Conservation (phyloP, 2,113 vertebrate genomes). For the Pollimyrus isidori region DNA sequence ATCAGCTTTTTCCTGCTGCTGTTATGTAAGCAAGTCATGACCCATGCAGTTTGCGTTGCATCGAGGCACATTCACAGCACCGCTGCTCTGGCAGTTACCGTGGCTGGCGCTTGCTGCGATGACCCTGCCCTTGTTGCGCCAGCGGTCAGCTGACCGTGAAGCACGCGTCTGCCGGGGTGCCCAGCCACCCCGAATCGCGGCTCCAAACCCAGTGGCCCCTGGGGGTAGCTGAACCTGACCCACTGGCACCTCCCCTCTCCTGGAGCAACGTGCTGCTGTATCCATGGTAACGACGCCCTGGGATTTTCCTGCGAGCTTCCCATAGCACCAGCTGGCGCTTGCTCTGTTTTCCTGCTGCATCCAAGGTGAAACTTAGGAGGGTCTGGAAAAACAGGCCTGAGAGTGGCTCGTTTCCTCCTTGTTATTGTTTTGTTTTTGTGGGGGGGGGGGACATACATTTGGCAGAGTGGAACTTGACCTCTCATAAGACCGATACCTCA, state of each 20-base stretch:
- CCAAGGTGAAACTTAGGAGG: neutral
- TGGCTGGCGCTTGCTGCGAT: neutral
- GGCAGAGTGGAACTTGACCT: neutral
- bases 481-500: neutral
- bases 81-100: neutral
- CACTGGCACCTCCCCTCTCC: neutral
- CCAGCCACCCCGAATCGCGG: neutral
- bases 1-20: neutral
- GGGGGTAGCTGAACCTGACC: neutral
- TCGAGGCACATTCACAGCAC: neutral
- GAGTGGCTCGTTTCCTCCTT: neutral
- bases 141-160: neutral
- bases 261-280: slow-evolving; percentile 56
- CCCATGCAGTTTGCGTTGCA: neutral
- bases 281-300: slow-evolving; percentile 57
- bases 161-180: neutral
- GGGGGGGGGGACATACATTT: neutral
- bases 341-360: slow-evolving; percentile 29
- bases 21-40: neutral
- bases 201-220: neutral
- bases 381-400: neutral
- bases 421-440: neutral
- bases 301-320: slow-evolving; percentile 51
- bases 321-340: slow-evolving; percentile 52
- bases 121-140: neutral